These are phyloP conservation scores for Cotesia vestalis DNA, from an alignment of 1,140 invertebrate species.

Conservation along the genomic window DNA sequence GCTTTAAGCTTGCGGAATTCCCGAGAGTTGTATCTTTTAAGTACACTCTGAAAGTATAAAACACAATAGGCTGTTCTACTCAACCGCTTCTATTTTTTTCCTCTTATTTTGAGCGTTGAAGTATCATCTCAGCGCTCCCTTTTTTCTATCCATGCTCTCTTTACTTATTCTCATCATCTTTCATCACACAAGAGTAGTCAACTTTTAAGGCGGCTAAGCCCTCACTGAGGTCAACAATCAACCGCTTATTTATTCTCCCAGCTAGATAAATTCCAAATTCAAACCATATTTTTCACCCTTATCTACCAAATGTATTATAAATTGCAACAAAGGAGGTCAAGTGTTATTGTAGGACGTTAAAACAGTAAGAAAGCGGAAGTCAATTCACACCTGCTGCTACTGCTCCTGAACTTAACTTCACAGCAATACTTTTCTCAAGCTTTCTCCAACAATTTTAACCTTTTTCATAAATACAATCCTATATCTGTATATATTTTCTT, in stretches of 20 bases:
- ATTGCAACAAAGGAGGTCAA: conserved; percentile 13
- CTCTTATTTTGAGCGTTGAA: conserved; percentile 14
- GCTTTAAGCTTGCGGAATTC: conserved; percentile 18
- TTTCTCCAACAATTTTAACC: background rate
- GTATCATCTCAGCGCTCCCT: conserved; percentile 4
- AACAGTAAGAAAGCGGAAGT: background rate
- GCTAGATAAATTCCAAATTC: background rate
- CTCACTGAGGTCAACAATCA: conserved; percentile 3
- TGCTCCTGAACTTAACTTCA: background rate
- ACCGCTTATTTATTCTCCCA: conserved; percentile 7
- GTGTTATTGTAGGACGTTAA: background rate
- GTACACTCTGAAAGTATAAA: conserved; percentile 7
- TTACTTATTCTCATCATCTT: background rate
- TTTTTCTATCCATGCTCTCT: conserved; percentile 6
- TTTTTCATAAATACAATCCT: background rate
- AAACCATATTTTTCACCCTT: background rate
- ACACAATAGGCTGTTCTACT: conserved; percentile 25
- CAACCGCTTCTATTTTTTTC: conserved; percentile 22
- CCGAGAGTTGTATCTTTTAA: conserved; percentile 16
- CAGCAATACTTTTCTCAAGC: background rate
- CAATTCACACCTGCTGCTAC: conserved; percentile 21
- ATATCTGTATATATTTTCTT: background rate
- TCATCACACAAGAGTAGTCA: background rate
- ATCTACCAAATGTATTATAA: background rate
- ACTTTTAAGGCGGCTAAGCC: background rate